Evolutionary conservation across 2,888 invertebrate species (phyloP), one percentile per base, ranked within the genome.

Genomic region (Platycnemis pennipes): DNA sequence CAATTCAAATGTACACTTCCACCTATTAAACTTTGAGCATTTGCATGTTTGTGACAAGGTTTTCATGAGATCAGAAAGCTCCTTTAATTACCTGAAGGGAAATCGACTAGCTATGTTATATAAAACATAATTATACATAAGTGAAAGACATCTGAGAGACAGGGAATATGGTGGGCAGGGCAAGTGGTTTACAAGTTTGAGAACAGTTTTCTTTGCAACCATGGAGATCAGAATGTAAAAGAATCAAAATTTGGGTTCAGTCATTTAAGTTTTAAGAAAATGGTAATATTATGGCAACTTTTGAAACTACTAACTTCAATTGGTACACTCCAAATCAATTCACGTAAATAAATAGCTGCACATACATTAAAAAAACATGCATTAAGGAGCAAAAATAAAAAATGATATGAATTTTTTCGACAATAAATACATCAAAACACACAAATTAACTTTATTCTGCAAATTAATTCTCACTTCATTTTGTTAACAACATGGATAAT

Each of bases 41-140:
- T 91, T 91, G 63, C 91, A 69, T 91, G 63, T 63, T 91, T 63
- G 91, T 91, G 91, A 91, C 91, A 91, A 91, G 91, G 56, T 91
- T 91, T 37, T 91, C 63, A 91, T 91, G 91, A 91, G 91, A 91
- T 91, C 91, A 91, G 91, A 91, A 91, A 69, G 91, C n/a, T 91
- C 88, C 53, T 91, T 91, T 91, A 11, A 44, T 91, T 69, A 91
- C 91, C 91, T 91, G 91, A 91, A 91, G 91, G 91, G 69, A 91
- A 91, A 91, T 44, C 69, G 91, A 91, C 91, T 91, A 91, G 91
- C 91, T 63, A 91, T 26, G 91, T 91, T 63, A 53, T 37, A 77
- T 37, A 91, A 91, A 89, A 91, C 31, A 91, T 26, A 91, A 91
- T 37, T 63, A 89, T 69, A 77, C 69, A 44, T 16, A 44, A 91